Evolutionary conservation across 2,888 invertebrate species (phyloP), one percentile per base, ranked within the genome.

Genomic region (Pandemis heparana): DNA sequence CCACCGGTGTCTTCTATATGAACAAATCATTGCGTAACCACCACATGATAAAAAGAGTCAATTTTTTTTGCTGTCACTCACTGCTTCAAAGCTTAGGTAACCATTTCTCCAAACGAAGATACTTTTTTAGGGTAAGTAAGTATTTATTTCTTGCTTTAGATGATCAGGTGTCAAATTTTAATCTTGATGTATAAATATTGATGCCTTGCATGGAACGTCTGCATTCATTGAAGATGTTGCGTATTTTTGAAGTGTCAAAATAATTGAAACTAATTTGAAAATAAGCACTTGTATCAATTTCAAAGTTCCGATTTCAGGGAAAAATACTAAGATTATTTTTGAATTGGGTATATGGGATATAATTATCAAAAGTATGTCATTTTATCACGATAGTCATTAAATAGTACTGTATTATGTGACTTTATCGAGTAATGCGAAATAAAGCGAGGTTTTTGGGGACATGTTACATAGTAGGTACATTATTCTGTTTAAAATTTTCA

Each of bases 1-100:
- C 74, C 51, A 7, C 64, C 23, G 63, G 41, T 10, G 18, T 65
- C 51, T 70, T 74, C 74, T 53, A 70, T 70, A 65, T 70, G 48
- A 70, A 74, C 69, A 74, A 74, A 51, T 61, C 64, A 53, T 74
- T 74, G 51, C 65, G 60, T 70, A 74, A 74, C 70, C 64, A 69
- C 64, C 60, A 60, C 64, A 74, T 74, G 60, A 61, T 74, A 70
- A 74, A 70, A 65, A 65, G 32, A 51, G 41, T 32, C 51, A 51
- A 48, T 56, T 73, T 60, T 23, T 63, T 74, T 74, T 68, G 48
- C 69, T 61, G 60, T 46, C 65, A 70, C 53, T 63, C 53, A 59
- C 72, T n/a, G 32, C 51, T n/a, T 39, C 10, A 46, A 63, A 12
- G 18, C 56, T 67, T 56, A 64, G 73, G 48, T 43, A 65, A 69